A percentile compares a stretch with the other conserved stretches of the same genome.
phyloP scores from a whole-genome alignment of 2,797 vertebrate species.

The Sebastes melanostomus region DNA sequence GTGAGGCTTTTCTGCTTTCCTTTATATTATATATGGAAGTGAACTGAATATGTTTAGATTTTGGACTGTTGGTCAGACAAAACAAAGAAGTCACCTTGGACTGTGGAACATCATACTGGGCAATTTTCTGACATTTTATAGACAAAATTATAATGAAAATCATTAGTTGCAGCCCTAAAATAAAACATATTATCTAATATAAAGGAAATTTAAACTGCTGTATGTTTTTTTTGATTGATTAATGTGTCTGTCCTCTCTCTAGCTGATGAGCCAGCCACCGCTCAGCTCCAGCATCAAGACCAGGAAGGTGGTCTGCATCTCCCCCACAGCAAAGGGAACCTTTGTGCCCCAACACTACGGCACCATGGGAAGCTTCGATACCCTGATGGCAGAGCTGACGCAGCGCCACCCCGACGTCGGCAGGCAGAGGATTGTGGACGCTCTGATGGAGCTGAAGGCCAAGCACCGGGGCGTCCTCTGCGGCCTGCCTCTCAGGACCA shows the following conservation, averaged over 20 bases:
- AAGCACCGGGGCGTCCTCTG: constrained; percentile 55
- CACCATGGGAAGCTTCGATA: constrained; percentile 72
- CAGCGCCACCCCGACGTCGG: constrained; percentile 57
- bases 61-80: neutral
- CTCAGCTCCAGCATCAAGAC: constrained; percentile 27
- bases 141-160: too few species aligned
- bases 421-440: constrained; percentile 58
- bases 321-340: constrained; percentile 58
- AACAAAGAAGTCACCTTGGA: neutral
- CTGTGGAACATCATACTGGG: neutral
- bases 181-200: too few species aligned
- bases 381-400: constrained; percentile 67
- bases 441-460: constrained; percentile 66
- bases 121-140: neutral
- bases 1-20: neutral
- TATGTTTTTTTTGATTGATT: neutral
- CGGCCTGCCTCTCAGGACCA: constrained; percentile 63
- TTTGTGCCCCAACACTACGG: constrained; percentile 65
- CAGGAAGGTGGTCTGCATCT: constrained; percentile 42
- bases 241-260: neutral
- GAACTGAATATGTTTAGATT: too few species aligned
- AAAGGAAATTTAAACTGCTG: neutral
- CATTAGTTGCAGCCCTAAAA: neutral
- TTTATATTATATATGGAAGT: too few species aligned
- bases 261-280: neutral